These are phyloP conservation scores for Oedothorax gibbosus DNA, from an alignment of 1,140 invertebrate species.

Conservation along the genomic window DNA sequence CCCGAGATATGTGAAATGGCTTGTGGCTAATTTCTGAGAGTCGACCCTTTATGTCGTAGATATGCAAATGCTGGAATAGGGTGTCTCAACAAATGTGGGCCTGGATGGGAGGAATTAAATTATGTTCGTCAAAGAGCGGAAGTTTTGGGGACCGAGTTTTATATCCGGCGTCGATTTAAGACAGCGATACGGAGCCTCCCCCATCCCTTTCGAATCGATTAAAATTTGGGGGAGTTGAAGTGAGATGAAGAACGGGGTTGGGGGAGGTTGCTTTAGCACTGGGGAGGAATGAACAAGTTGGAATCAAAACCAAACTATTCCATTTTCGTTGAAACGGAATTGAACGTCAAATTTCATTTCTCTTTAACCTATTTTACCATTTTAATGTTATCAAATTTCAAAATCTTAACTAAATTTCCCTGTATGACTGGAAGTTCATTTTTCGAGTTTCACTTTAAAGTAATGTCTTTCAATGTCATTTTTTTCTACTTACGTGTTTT, in stretches of 20 bases:
- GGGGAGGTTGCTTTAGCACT: too few species aligned
- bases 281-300: too few species aligned
- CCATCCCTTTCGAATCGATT: constrained; percentile 1
- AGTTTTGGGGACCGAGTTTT: constrained; percentile 6
- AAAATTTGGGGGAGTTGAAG: neutral
- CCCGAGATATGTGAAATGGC: constrained; percentile 42
- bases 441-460: too few species aligned
- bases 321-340: too few species aligned
- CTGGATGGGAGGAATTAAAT: constrained; percentile 19
- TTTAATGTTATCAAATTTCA: too few species aligned
- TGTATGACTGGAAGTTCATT: too few species aligned
- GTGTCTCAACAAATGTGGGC: neutral
- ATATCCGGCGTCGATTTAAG: constrained; percentile 20
- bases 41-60: constrained; percentile 38
- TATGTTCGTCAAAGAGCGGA: constrained; percentile 42
- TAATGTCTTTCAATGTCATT: too few species aligned
- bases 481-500: too few species aligned
- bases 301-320: too few species aligned
- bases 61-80: constrained; percentile 23
- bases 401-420: too few species aligned
- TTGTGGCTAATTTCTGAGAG: constrained; percentile 43
- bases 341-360: too few species aligned
- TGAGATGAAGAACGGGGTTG: neutral
- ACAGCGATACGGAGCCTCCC: constrained; percentile 6
- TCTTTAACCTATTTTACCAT: too few species aligned